Evolutionary conservation across 2,113 vertebrate species (phyloP).

Genomic region (Pogonocichla stellata): DNA sequence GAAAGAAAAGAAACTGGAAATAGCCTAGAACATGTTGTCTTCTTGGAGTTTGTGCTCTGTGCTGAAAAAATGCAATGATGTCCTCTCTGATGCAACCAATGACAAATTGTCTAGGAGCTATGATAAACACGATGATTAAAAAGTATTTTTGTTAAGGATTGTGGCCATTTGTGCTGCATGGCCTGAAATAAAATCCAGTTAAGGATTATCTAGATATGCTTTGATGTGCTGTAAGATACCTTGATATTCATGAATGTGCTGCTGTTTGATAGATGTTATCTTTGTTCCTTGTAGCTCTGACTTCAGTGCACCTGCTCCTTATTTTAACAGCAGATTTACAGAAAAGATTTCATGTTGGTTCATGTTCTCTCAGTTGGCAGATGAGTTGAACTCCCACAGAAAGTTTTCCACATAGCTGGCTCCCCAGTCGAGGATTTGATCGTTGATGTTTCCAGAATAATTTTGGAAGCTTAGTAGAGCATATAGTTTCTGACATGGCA

Average conservation of each 20-base stretch:
- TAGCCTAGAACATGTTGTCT: not conserved
- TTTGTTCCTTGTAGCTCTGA: not conserved
- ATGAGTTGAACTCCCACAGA: not conserved
- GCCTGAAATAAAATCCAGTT: not conserved
- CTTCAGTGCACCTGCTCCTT: not conserved
- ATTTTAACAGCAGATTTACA: not conserved
- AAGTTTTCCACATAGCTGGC: not conserved
- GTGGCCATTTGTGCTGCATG: not conserved
- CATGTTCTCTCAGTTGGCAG: not conserved
- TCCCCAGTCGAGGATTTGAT: not conserved
- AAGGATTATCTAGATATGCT: not conserved
- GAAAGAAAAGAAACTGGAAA: not conserved
- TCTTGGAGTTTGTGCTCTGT: not conserved
- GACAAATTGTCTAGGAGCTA: not conserved
- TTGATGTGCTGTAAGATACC: not conserved
- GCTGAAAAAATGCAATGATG: not conserved
- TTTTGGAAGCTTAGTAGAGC: not conserved
- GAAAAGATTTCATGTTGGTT: not conserved
- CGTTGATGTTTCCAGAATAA: not conserved
- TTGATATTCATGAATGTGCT: not conserved
- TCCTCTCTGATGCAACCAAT: not conserved
- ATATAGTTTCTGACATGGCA: not conserved
- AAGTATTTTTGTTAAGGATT: not conserved
- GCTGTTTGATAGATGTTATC: not conserved
- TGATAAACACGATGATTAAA: not conserved